Evolutionary conservation across 2,113 vertebrate species (phyloP).

Genomic region (Carassius auratus): DNA sequence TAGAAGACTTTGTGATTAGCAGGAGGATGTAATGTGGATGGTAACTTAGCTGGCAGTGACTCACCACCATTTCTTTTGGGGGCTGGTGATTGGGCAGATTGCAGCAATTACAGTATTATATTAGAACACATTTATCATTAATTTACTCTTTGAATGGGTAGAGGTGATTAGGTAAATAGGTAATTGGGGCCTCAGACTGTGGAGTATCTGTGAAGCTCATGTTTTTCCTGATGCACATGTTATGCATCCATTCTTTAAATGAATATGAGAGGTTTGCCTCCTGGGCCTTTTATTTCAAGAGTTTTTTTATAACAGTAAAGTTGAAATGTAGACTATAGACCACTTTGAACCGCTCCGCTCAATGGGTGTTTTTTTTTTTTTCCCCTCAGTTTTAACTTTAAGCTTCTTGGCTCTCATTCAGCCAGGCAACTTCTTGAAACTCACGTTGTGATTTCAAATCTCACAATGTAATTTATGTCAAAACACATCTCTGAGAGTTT

Average conservation of each 20-base stretch:
- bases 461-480: too few species aligned
- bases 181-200: conserved; percentile 7
- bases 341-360: not conserved
- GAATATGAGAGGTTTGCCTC: not conserved
- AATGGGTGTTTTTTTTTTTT: not conserved
- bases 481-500: too few species aligned
- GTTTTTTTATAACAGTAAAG: not conserved
- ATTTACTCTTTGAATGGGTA: conserved; percentile 17
- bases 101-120: not conserved
- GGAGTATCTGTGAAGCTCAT: not conserved
- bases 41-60: conserved; percentile 33
- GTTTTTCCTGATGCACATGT: not conserved
- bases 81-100: conserved; percentile 27
- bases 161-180: conserved; percentile 15
- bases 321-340: not conserved
- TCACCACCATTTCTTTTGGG: conserved; percentile 15
- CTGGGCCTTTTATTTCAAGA: not conserved
- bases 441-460: not conserved
- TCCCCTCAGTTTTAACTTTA: too few species aligned
- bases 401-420: not conserved
- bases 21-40: conserved; percentile 8
- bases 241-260: conserved; percentile 1
- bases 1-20: conserved; percentile 31
- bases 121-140: not conserved
- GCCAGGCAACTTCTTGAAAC: not conserved